These are phyloP conservation scores for Trachymyrmex cornetzi DNA, from an alignment of 1,140 invertebrate species.

Conservation along the genomic window DNA sequence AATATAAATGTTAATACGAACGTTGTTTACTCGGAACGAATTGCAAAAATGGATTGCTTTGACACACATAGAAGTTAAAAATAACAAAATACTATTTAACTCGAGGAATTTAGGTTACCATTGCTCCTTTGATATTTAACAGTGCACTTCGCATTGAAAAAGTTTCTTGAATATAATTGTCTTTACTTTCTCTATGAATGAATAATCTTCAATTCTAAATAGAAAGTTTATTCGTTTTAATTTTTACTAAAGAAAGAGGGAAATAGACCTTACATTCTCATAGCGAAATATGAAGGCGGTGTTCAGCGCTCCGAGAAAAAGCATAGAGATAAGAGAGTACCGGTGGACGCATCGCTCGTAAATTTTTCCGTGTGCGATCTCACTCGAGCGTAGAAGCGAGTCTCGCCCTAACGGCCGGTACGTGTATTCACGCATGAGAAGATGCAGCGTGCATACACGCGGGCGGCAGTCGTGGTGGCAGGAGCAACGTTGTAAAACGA, in stretches of 20 bases:
- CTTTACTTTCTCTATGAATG: neutral
- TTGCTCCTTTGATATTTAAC: too few relatives aligned
- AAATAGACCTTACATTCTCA: too few relatives aligned
- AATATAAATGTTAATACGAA: too few relatives aligned
- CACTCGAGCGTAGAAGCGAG: conserved; percentile 31
- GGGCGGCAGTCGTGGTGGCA: conserved; percentile 43
- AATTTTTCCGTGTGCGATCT: conserved; percentile 39
- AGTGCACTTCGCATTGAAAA: neutral
- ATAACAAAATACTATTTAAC: too few relatives aligned
- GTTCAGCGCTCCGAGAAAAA: neutral
- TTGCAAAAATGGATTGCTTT: too few relatives aligned
- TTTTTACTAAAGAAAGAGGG: neutral
- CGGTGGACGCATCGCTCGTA: conserved; percentile 31
- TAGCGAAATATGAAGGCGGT: conserved; percentile 2
- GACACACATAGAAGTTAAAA: too few relatives aligned
- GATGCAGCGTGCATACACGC: neutral
- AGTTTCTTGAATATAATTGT: neutral
- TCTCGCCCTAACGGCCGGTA: neutral
- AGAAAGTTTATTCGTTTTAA: neutral
- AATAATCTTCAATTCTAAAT: neutral
- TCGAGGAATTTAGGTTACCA: too few relatives aligned
- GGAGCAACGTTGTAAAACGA: conserved; percentile 70
- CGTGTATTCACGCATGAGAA: conserved; percentile 34
- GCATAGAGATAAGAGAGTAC: conserved; percentile 29
- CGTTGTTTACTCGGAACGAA: too few relatives aligned